Conservation (phyloP, 2,888 invertebrate genomes). For the Teleiodes luculella region DNA sequence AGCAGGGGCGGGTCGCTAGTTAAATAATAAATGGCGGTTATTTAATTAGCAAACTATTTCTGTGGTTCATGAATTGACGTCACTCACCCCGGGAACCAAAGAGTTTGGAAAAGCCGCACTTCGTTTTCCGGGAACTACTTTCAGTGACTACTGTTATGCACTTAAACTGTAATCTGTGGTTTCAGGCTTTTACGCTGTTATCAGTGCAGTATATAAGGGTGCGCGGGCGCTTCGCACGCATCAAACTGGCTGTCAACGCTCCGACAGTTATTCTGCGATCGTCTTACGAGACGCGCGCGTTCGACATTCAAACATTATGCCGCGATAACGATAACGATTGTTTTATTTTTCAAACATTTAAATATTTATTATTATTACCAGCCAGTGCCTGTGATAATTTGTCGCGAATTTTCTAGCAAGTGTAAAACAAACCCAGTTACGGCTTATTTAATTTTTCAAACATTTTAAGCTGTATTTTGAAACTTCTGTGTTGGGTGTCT, state of each 20-base stretch:
- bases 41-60: no score
- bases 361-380: not conserved
- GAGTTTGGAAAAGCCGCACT: no score
- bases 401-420: not conserved
- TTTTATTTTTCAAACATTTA: not conserved
- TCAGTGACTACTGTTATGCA: no score
- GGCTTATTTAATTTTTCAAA: no score
- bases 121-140: no score
- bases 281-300: not conserved
- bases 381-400: not conserved
- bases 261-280: not conserved
- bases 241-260: slow-evolving; percentile 23
- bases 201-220: slow-evolving; percentile 26
- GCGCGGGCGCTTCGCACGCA: slow-evolving; percentile 17
- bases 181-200: slow-evolving; percentile 7
- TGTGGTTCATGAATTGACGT: no score
- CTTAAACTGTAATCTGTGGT: no score
- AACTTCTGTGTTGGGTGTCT: not conserved
- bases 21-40: no score
- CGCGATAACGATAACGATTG: not conserved
- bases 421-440: no score
- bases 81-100: no score
- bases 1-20: no score
- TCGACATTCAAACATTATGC: slow-evolving; percentile 1
- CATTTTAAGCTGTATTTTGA: not conserved